Conservation (phyloP, 2,113 vertebrate species). For the Cricetomys ansorgei region DNA sequence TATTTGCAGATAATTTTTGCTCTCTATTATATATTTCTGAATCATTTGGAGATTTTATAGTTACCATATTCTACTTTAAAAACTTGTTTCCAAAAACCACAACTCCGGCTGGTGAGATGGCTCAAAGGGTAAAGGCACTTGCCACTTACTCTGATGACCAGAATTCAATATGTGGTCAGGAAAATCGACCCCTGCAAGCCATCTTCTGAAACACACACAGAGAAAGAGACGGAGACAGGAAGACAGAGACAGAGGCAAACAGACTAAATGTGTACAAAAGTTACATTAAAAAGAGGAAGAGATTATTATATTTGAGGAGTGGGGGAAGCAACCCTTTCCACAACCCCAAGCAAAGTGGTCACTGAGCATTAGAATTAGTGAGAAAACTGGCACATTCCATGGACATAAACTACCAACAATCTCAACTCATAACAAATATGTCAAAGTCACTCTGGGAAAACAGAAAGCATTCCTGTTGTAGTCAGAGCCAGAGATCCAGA, state of each 20-base stretch:
- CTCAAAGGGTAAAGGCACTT: not conserved
- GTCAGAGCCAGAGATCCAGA: slow-evolving; percentile 39
- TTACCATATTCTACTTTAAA: not conserved
- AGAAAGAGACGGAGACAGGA: no score
- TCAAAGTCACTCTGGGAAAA: slow-evolving; percentile 41
- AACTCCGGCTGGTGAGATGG: not conserved
- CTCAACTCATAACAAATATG: not conserved
- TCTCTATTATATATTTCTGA: slow-evolving; percentile 7
- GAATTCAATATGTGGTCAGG: not conserved
- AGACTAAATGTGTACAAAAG: not conserved
- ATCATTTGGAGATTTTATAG: slow-evolving; percentile 25
- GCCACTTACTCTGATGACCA: not conserved
- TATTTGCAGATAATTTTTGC: slow-evolving; percentile 1
- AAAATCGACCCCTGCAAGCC: not conserved
- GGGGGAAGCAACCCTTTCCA: not conserved
- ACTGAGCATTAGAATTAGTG: not conserved
- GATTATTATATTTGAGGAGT: not conserved
- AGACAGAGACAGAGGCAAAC: not conserved
- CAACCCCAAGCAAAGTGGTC: not conserved
- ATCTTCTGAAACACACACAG: not conserved
- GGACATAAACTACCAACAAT: not conserved
- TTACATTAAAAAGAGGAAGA: not conserved
- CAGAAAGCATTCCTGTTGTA: slow-evolving; percentile 33
- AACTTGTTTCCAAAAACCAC: not conserved
- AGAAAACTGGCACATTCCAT: not conserved